A percentile compares a stretch with the other conserved stretches of the same genome.
Conservation (phyloP, 2,797 vertebrate species). For the Siniperca undulata region DNA sequence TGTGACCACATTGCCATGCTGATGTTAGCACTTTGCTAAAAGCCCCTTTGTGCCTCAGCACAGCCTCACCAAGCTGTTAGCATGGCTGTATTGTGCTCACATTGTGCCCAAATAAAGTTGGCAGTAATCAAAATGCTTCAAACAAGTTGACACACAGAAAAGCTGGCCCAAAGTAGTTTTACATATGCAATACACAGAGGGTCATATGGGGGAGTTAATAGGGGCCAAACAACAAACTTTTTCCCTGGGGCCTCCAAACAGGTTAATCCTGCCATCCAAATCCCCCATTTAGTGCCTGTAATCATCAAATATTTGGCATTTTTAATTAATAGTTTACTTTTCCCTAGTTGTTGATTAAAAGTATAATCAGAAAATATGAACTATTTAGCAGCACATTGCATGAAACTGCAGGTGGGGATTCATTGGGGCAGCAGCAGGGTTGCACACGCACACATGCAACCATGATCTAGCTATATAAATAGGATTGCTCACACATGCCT, state of each 20-base stretch:
- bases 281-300: background rate
- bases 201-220: background rate
- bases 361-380: background rate
- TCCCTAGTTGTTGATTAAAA: background rate
- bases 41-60: background rate
- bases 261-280: background rate
- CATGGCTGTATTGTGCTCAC: background rate
- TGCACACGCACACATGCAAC: conserved; percentile 21
- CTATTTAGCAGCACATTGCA: conserved; percentile 9
- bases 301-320: background rate
- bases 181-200: conserved; percentile 4
- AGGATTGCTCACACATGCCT: conserved; percentile 34
- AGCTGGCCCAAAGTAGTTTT: background rate
- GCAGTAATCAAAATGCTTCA: background rate
- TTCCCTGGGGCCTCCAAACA: background rate
- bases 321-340: conserved; percentile 2
- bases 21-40: background rate
- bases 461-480: conserved; percentile 28
- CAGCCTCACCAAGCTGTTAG: background rate
- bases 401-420: conserved; percentile 26
- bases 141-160: background rate
- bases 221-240: background rate
- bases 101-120: background rate
- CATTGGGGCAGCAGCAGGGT: conserved; percentile 42
- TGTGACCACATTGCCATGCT: background rate